Evolutionary conservation across 2,797 vertebrate species (phyloP), one percentile per base, ranked within the genome.

Genomic region (Austrolebias charrua): DNA sequence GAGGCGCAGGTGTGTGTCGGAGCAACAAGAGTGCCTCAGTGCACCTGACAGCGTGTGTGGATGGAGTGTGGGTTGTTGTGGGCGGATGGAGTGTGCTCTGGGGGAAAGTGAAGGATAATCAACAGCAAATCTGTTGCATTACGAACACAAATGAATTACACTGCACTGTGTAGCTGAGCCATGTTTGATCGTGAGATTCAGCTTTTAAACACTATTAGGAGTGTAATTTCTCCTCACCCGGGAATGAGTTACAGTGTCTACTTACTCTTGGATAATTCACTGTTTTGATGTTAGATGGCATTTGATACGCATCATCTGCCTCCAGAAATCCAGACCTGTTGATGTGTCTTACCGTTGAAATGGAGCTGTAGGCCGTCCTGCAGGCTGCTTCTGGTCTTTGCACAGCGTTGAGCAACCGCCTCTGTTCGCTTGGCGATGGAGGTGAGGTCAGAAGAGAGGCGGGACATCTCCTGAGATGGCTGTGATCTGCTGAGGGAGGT

Each of bases 401-500:
- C 88, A 66, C 94, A 94, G 53, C 92, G 80, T 68, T 95, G 94
- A 63, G 91, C 93, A 19, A 94, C 92, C 10, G 92, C 87, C 79
- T 98, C 96, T 0, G 95, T 94, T 42, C 94, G 92, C 86, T 95
- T 96, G 76, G 92, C 90, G 47, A 98, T 89, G 5, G 88, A 87
- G 0, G 93, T 95, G 87, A 99, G 86, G 38, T 92, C 91, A 61
- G 86, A 65, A 15, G 95, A 95, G 71, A 98, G 91, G 50, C 73
- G 67, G 62, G 94, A 94, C 80, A 98, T 80, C 76, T 96, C 96
- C 9, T 81, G 86, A 0, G 94, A 95, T 43, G 95, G 95, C 81
- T 96, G 94, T 31, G 93, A 94, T 75, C 96, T 93, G 80, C 95
- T 96, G 35, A 99, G 88, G 18, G 90, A 83, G 12, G 94, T 95